Evolutionary conservation across 2,888 invertebrate genomes (phyloP), one percentile per base, ranked within the genome.

Genomic region (Sabatieria punctata): DNA sequence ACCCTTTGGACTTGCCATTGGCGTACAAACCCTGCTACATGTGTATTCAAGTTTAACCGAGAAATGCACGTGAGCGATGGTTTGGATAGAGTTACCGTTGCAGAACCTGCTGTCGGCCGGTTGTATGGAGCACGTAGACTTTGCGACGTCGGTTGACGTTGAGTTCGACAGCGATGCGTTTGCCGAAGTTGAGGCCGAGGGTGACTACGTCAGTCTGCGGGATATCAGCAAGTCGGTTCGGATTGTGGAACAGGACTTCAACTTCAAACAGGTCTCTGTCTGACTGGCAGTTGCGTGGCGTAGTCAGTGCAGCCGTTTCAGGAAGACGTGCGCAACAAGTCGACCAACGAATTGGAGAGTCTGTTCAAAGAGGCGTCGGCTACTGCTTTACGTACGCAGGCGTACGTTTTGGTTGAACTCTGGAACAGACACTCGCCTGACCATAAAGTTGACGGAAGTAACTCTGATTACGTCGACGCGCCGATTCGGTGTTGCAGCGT

Each of bases 81-180:
- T n/a, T n/a, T n/a, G n/a, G n/a, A n/a, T n/a, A n/a, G n/a, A n/a
- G n/a, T n/a, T n/a, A n/a, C n/a, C n/a, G n/a, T n/a, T 85, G 49
- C 85, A 97, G 76, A 95, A 95, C 71, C 75, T 97, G 46, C 83
- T 95, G 53, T 85, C 91, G n/a, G 89, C 93, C 57, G 89, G 93
- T 4, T 97, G 95, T 64, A 84, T 89, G 76, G 97, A 97, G 68
- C 95, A 97, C 72, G 74, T 97, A 67, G 97, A 97, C 71, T 97
- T 95, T 64, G 76, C 80, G 41, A 76, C 78, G 58, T 75, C 77
- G 38, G 48, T 60, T n/a, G 54, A 58, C 18, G 48, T 60, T n/a
- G 54, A 58, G 21, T 59, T 60, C 33, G 64, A 56, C 26, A 49
- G 56, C 21, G 56, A 53, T 15, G 53, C 53, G n/a, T 49, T 62